Evolutionary conservation across 1,140 invertebrate species (phyloP), one percentile per base, ranked within the genome.

Genomic region (Tetramorium simillimum): DNA sequence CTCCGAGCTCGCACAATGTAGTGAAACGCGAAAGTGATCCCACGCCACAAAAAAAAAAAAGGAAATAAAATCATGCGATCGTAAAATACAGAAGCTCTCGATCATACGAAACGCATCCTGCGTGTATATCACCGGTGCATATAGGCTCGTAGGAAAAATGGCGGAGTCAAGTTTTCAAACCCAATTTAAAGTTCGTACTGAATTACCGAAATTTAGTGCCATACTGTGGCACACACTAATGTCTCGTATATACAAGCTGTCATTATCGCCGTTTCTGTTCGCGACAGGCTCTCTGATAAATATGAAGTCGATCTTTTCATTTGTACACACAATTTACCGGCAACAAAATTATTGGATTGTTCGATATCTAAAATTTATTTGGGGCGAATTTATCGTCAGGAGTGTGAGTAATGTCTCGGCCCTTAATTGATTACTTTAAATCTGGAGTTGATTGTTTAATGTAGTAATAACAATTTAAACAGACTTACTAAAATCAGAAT

Each of bases 1-100:
- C 28, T 60, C 18, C 16, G 21, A 81, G 78, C 49, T 58, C 65
- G 53, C 69, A 75, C 80, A 73, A 82, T 73, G 53, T 67, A 82
- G 69, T 60, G 70, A 84, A 84, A 82, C 70, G 53, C 80, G 69
- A 84, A 84, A 75, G 69, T 73, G 80, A 84, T 84, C 24, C 40
- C 69, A 56, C 40, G 56, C 80, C 12, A 16, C 24, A 33, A 33
- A 53, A 24, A 62, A 28, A n/a, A n/a, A 62, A 75, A 67, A 81
- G 56, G 56, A 72, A 58, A 33, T 37, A 73, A 75, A 84, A 73
- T 73, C 67, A 53, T 10, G 18, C 69, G 80, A 75, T 73, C 80
- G 53, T 84, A 84, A 84, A 84, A 84, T 33, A 82, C 40, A 72
- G 37, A 82, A n/a, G 80, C 80, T 82, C 67, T 73, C 80, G 80